Conservation (phyloP, 2,113 vertebrate genomes). For the Tympanuchus pallidicinctus region DNA sequence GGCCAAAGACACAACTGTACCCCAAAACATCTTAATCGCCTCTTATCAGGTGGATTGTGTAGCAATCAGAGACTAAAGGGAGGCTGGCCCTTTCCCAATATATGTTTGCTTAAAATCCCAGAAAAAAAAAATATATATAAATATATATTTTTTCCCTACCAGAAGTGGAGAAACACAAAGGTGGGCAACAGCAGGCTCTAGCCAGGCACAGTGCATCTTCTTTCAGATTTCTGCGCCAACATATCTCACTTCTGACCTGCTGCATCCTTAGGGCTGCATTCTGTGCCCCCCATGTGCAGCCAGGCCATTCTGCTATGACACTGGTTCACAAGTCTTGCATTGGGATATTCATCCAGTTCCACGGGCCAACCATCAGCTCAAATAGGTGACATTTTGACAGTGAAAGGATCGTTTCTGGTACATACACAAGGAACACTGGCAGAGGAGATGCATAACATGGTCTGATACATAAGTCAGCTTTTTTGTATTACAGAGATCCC, state of each 20-base stretch:
- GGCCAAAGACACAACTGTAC: background rate
- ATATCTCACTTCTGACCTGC: background rate
- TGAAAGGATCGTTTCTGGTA: background rate
- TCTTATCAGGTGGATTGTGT: background rate
- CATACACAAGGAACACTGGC: background rate
- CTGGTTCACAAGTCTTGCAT: background rate
- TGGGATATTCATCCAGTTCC: background rate
- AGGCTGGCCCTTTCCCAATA: background rate
- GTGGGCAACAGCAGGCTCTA: background rate
- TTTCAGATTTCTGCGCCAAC: background rate
- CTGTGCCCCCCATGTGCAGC: background rate
- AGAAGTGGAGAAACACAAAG: background rate
- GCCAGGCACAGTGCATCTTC: background rate
- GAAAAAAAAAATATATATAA: background rate
- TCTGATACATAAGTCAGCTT: background rate
- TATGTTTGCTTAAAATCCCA: background rate
- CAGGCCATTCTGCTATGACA: background rate
- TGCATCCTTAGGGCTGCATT: background rate
- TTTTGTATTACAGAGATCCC: background rate
- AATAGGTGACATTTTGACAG: background rate
- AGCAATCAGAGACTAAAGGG: background rate
- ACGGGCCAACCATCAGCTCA: background rate
- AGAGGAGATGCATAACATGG: background rate
- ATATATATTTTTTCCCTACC: background rate
- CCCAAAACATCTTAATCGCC: background rate